Evolutionary conservation across 2,888 invertebrate genomes (phyloP).

Genomic region (Cheilosia pagana): DNA sequence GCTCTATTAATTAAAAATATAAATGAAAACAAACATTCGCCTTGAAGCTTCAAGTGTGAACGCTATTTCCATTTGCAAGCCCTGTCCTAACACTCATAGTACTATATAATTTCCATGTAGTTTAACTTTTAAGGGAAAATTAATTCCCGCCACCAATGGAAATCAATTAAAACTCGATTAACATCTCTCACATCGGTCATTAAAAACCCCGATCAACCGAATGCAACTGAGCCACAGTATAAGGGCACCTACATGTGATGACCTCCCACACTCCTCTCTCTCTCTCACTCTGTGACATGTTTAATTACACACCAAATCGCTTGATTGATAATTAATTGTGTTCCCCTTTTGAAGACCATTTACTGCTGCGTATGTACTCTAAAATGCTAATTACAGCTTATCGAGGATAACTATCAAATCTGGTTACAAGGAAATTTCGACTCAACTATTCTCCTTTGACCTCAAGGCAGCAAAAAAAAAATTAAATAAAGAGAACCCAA

Average conservation of each 20-base stretch:
- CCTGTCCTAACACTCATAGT: too few relatives aligned
- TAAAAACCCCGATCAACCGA: conserved; percentile 38
- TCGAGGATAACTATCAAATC: conserved; percentile 54
- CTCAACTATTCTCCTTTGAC: conserved; percentile 6
- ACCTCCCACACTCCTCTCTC: background rate
- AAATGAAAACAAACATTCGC: too few relatives aligned
- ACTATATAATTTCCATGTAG: background rate
- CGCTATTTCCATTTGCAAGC: too few relatives aligned
- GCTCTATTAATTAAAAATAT: too few relatives aligned
- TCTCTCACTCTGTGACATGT: conserved; percentile 60
- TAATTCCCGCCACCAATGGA: conserved; percentile 13
- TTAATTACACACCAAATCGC: conserved; percentile 62
- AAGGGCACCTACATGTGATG: background rate
- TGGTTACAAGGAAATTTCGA: conserved; percentile 7
- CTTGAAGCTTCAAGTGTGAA: too few relatives aligned
- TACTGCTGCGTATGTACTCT: conserved; percentile 7
- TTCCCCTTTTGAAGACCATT: conserved; percentile 22
- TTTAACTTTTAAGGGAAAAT: conserved; percentile 1
- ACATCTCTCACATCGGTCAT: conserved; percentile 60
- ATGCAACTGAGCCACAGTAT: background rate
- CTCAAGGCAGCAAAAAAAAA: background rate
- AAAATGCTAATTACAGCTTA: conserved; percentile 57
- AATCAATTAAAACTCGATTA: conserved; percentile 73
- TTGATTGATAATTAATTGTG: conserved; percentile 74
- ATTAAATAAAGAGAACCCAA: background rate